Percentiles rank a stretch among this genome's conserved stretches.
phyloP scores from a whole-genome alignment of 2,113 vertebrate species.

The Melanotaenia duboulayi region DNA sequence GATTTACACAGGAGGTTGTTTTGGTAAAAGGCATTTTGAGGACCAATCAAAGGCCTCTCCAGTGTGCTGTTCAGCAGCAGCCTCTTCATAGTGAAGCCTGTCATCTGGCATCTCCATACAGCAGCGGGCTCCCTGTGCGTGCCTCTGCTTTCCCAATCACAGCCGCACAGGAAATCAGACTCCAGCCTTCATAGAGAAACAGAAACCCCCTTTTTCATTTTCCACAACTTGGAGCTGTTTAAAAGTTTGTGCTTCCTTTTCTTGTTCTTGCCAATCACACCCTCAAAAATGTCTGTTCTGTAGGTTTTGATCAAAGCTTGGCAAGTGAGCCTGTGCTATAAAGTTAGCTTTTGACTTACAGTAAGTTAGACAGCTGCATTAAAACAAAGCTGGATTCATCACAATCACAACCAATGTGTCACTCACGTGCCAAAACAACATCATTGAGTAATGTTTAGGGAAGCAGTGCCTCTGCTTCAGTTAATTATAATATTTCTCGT shows the following conservation, averaged over 20 bases:
- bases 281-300: constrained; percentile 66
- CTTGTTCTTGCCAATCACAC: constrained; percentile 73
- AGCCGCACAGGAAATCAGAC: constrained; percentile 80
- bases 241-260: constrained; percentile 73
- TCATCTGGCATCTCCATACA: constrained; percentile 80
- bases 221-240: constrained; percentile 72
- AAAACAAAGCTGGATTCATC: constrained; percentile 5
- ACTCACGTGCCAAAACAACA: constrained; percentile 3
- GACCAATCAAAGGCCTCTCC: constrained; percentile 68
- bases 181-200: constrained; percentile 76
- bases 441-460: constrained; percentile 15
- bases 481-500: constrained; percentile 9
- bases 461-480: constrained; percentile 28
- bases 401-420: neutral
- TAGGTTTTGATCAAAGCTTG: constrained; percentile 37
- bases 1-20: constrained; percentile 56
- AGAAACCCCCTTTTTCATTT: constrained; percentile 72
- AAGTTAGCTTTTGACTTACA: neutral
- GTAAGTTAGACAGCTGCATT: constrained; percentile 10
- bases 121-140: constrained; percentile 66
- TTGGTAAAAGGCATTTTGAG: constrained; percentile 61
- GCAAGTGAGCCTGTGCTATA: neutral
- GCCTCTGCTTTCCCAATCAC: constrained; percentile 84
- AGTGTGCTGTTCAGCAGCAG: constrained; percentile 47
- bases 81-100: constrained; percentile 51